Percentiles rank a stretch among this genome's conserved stretches.
phyloP scores from a whole-genome alignment of 2,113 vertebrate genomes.

The Myrmecophaga tridactyla region DNA sequence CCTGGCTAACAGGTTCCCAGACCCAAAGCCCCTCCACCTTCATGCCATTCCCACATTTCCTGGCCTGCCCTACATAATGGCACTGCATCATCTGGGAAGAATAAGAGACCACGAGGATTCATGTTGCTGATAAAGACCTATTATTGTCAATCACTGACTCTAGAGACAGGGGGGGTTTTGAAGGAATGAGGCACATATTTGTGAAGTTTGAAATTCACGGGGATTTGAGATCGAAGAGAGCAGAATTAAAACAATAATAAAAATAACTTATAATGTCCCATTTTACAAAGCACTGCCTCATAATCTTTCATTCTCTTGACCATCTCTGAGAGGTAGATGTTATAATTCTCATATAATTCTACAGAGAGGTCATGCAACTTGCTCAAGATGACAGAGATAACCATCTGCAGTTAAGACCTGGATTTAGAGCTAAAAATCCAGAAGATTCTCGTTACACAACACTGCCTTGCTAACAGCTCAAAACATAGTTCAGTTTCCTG shows the following conservation, averaged over 20 bases:
- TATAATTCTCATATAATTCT: background rate
- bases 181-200: background rate
- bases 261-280: background rate
- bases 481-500: background rate
- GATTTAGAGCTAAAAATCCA: background rate
- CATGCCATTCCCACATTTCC: background rate
- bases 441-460: background rate
- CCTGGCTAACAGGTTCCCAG: background rate
- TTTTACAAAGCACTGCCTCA: background rate
- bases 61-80: background rate
- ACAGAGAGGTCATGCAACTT: background rate
- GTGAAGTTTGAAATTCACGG: background rate
- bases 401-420: background rate
- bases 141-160: background rate
- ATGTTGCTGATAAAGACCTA: background rate
- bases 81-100: background rate
- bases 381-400: background rate
- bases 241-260: background rate
- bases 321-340: background rate
- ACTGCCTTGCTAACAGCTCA: background rate
- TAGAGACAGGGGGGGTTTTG: background rate
- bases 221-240: background rate
- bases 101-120: background rate
- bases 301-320: background rate
- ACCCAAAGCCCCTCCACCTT: background rate